Base-by-base conservation (phyloP, 2,888 invertebrate species). In the Meandrusa payeni region DNA sequence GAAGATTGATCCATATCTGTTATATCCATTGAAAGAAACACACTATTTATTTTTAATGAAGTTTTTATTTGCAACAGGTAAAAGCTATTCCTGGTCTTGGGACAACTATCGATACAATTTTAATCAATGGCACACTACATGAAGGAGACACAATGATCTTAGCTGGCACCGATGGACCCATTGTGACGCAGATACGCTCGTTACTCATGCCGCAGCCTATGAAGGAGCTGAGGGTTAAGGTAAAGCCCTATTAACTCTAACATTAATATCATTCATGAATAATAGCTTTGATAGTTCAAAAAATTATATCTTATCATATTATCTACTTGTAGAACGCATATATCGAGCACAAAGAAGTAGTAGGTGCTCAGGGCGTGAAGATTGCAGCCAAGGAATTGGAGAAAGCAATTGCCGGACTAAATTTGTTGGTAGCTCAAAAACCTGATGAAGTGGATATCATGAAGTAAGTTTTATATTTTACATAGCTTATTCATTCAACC, bases 291-390 rank as follows among this genome's bases (percentile, higher is more conserved):
- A n/a, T n/a, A n/a, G n/a, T n/a, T n/a, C n/a, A n/a, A n/a, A n/a
- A n/a, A n/a, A n/a, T n/a, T n/a, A n/a, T n/a, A n/a, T n/a, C n/a
- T n/a, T n/a, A n/a, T n/a, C n/a, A n/a, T n/a, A n/a, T n/a, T n/a
- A n/a, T n/a, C 20, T 22, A 15, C 3, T 44, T 20, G 13, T 36
- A 95, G 93, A 96, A 95, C 67, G 95, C 95, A 0, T 99, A 98
- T 70, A 92, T 96, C 24, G 98, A 99, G 76, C 91, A 96, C 81
- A 97, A 97, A 70, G 97, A 97, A 85, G 93, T 99, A 1, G 90
- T 93, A 57, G 99, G 97, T 1, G 98, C 99, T 0, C 98, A 99
- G 70, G 99, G 99, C 47, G 97, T 99, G 2, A 99, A 99, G 89
- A 95, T 99, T 47, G 96, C 98, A 1, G 99, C 97, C 2, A 99